Evolutionary conservation across 1,140 invertebrate genomes (phyloP), one percentile per base, ranked within the genome.

Genomic region (Aphis craccivora): DNA sequence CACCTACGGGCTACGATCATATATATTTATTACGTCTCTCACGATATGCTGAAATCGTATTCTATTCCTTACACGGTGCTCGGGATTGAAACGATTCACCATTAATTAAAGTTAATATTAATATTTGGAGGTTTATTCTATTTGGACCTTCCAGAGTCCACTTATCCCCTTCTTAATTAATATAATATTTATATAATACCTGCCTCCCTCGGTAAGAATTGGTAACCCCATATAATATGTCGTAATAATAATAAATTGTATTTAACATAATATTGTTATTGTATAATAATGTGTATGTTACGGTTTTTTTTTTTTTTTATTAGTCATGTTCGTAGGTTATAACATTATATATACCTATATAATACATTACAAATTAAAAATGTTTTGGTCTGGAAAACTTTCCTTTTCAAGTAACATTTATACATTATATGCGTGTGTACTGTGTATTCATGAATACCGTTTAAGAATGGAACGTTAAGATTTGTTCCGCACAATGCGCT

Each of bases 161-260:
- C 30, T 67, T 67, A n/a, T 67, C 60, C 60, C 60, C 14, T 30
- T n/a, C 11, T 3, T 3, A 67, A 30, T 9, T 11, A 67, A 30
- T n/a, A 14, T n/a, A 14, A 30, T 30, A 67, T 67, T 67, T 67
- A n/a, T 67, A 30, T 14, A 30, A 14, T 14, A 67, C 14, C 60
- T 8, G 30, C 30, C 3, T 14, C 14, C 0, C 11, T 11, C 11
- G 60, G 25, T n/a, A n/a, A 67, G 30, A 30, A 8, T 67, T 3
- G 11, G 30, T 30, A n/a, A 30, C 11, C 9, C 11, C 9, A 4
- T 30, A 67, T n/a, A 67, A 30, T 60, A 30, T 76, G 30, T n/a
- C n/a, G 60, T 67, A 67, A 67, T 67, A 76, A 76, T n/a, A 76
- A 76, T 76, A 76, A n/a, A 76, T 76, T 5, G 60, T 76, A 76